phyloP scores from a whole-genome alignment of 2,113 vertebrate species.

The Calidris pygmaea region DNA sequence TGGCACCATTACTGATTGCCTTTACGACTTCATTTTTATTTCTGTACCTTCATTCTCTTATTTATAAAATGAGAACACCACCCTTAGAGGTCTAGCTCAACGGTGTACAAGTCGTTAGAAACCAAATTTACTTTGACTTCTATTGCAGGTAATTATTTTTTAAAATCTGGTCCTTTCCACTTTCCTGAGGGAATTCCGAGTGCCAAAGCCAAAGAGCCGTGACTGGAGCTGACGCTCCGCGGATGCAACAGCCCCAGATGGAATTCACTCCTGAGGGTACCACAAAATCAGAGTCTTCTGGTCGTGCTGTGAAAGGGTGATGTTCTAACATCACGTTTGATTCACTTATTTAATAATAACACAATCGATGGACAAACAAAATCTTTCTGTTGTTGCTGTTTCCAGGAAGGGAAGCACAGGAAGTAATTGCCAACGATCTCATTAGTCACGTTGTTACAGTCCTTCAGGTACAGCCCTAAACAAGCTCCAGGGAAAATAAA shows the following conservation, averaged over 20 bases:
- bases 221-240: not conserved
- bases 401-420: conserved; percentile 6
- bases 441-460: not conserved
- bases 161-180: not conserved
- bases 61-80: not conserved
- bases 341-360: conserved; percentile 10
- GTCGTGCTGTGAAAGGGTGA: not conserved
- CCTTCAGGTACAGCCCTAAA: not conserved
- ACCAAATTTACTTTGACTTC: not conserved
- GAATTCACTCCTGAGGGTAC: not conserved
- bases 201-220: not conserved
- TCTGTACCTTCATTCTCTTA: not conserved
- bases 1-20: not conserved
- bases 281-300: not conserved
- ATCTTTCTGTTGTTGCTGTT: not conserved
- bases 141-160: not conserved
- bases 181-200: not conserved
- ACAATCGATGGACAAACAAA: conserved; percentile 4
- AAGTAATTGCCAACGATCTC: conserved; percentile 8
- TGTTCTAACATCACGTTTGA: not conserved
- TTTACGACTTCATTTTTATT: not conserved
- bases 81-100: not conserved
- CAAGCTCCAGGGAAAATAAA: not conserved
- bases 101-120: not conserved
- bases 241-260: not conserved